Percentiles rank a stretch among this genome's conserved stretches.
Evolutionary conservation across 1,140 invertebrate species (phyloP).

Genomic region (Sogatella furcifera): DNA sequence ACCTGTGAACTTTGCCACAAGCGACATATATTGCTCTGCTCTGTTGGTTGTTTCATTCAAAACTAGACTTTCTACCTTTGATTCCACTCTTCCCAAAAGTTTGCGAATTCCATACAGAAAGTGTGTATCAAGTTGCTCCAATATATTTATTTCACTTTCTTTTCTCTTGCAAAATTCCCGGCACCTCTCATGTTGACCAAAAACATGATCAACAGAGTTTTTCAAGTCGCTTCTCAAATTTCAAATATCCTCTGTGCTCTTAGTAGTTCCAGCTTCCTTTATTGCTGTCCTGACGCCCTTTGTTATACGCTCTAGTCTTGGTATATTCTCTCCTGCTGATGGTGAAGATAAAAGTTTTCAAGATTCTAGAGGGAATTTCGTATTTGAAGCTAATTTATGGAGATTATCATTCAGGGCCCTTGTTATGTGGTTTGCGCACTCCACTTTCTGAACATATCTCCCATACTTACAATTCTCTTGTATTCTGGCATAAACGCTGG

Average conservation of each 20-base stretch:
- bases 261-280: background rate
- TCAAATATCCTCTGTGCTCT: background rate
- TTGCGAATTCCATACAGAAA: background rate
- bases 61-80: background rate
- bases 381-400: background rate
- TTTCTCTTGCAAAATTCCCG: background rate
- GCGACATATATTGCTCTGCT: background rate
- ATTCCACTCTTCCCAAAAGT: background rate
- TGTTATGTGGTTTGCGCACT: conserved; percentile 11
- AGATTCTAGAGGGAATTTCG: background rate
- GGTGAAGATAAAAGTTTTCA: background rate
- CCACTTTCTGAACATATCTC: conserved; percentile 7
- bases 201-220: background rate
- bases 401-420: conserved; percentile 1
- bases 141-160: background rate
- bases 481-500: conserved; percentile 5
- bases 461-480: conserved; percentile 3
- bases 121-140: background rate
- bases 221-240: background rate
- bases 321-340: background rate
- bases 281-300: conserved; percentile 1
- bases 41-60: background rate
- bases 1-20: background rate
- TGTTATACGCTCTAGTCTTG: background rate
- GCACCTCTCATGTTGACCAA: background rate